These are phyloP conservation scores for Pogonocherus hispidulus DNA, from an alignment of 2,888 invertebrate genomes.

Conservation along the genomic window DNA sequence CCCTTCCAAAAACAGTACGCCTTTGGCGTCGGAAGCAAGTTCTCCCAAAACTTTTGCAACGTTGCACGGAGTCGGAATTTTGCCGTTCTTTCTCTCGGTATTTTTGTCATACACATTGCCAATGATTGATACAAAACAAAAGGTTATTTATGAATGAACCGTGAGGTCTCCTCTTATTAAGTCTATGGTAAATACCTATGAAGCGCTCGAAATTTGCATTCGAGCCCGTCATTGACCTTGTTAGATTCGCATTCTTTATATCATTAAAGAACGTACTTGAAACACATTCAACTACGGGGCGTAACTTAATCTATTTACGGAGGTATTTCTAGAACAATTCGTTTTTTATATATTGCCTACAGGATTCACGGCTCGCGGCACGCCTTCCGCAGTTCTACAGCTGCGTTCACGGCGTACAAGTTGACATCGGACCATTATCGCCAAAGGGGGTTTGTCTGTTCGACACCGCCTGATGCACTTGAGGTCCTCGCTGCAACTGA, in stretches of 20 bases:
- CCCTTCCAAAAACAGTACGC: too few species aligned
- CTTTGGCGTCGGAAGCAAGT: too few species aligned
- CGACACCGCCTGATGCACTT: conserved; percentile 30
- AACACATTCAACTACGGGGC: conserved; percentile 21
- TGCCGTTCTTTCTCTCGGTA: too few species aligned
- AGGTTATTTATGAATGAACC: too few species aligned
- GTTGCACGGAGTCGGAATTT: too few species aligned
- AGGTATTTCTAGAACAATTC: conserved; percentile 28
- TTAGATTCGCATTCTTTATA: background rate
- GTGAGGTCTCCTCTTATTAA: too few species aligned
- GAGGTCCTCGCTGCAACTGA: conserved; percentile 24
- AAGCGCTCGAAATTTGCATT: conserved; percentile 17
- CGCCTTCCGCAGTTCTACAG: conserved; percentile 49
- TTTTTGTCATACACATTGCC: too few species aligned
- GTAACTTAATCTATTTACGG: conserved; percentile 26
- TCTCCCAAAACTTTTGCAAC: too few species aligned
- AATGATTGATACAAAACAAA: too few species aligned
- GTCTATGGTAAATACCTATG: too few species aligned
- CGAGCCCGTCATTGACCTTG: conserved; percentile 22
- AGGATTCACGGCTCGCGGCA: conserved; percentile 51
- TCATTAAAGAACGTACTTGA: conserved; percentile 29
- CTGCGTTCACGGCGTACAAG: conserved; percentile 16
- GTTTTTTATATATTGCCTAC: conserved; percentile 23
- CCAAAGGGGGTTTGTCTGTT: conserved; percentile 34
- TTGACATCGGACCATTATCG: conserved; percentile 33